Evolutionary conservation across 2,797 vertebrate species (phyloP), one percentile per base, ranked within the genome.

Genomic region (Thaleichthys pacificus): DNA sequence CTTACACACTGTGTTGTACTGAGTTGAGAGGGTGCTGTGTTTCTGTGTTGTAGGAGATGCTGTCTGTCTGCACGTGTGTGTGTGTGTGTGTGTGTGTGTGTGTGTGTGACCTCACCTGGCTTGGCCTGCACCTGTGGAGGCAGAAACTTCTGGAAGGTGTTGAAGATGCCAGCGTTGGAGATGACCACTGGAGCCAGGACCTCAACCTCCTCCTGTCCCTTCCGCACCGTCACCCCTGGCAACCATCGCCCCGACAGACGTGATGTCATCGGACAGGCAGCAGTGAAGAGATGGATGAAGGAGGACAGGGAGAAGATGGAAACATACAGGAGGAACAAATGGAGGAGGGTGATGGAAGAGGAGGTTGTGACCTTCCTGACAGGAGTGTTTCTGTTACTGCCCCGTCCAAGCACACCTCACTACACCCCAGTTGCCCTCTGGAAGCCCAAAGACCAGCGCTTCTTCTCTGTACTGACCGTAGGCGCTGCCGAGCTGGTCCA

Each of bases 151-250:
- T 94, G 87, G 61, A 95, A 95, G 70, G 95, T 96, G 86, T 90
- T 96, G 88, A 95, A 96, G 80, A 96, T 7, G 3, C 96, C 95
- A 0, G 95, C 94, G 72, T 95, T 92, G 0, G 96, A 96, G 82
- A 97, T 91, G 5, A 96, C 80, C 0, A 94, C 71, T 0, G 95
- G 91, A 0, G 95, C 93, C 0, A 72, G 85, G 24, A 96, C 64
- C 81, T 91, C 85, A 66, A 95, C 89, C 30, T 95, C 93, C 28
- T 90, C 92, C 49, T 89, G 76, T 0, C 90, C 87, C 69, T 92
- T 95, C 79, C 77, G 92, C 72, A 96, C 93, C 0, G 82, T 91
- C 77, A 96, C 95, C 19, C 96, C 95, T 96, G n/a, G 35, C 9
- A 68, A 35, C 32, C 32, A 8, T 35, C 32, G 2, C 32, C 32